phyloP scores from a whole-genome alignment of 2,113 vertebrate genomes.

The Vireo altiloquus region DNA sequence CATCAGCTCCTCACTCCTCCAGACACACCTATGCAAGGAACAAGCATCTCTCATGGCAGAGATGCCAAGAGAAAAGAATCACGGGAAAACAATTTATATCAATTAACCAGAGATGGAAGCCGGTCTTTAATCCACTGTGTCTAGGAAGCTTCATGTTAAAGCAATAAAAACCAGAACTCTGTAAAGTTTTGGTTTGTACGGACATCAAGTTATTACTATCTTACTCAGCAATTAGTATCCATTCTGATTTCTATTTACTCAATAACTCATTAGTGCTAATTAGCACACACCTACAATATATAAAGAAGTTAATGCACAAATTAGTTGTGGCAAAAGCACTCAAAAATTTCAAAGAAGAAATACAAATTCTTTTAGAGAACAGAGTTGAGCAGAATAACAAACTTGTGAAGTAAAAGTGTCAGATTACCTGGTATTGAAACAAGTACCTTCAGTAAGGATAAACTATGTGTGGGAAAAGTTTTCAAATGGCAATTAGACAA shows the following conservation, averaged over 20 bases:
- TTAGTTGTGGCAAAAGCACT: not conserved
- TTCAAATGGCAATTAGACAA: not conserved
- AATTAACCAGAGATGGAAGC: not conserved
- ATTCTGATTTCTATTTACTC: not conserved
- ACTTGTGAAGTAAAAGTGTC: not conserved
- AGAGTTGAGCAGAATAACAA: not conserved
- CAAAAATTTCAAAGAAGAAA: not conserved
- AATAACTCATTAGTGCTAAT: not conserved
- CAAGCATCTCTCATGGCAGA: not conserved
- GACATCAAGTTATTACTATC: not conserved
- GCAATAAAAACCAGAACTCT: not conserved
- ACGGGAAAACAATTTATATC: not conserved
- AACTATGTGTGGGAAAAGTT: not conserved
- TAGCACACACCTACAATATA: not conserved
- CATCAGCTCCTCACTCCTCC: not conserved
- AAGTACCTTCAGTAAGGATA: not conserved
- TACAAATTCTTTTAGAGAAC: not conserved
- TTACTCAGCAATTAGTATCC: not conserved
- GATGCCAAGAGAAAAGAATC: not conserved
- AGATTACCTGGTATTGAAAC: not conserved
- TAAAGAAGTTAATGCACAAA: not conserved
- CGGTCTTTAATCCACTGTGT: not conserved
- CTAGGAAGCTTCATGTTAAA: not conserved
- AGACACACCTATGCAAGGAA: not conserved
- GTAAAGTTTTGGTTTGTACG: not conserved